Evolutionary conservation across 2,888 invertebrate species (phyloP), one percentile per base, ranked within the genome.

Genomic region (Standfussiana lucernea): DNA sequence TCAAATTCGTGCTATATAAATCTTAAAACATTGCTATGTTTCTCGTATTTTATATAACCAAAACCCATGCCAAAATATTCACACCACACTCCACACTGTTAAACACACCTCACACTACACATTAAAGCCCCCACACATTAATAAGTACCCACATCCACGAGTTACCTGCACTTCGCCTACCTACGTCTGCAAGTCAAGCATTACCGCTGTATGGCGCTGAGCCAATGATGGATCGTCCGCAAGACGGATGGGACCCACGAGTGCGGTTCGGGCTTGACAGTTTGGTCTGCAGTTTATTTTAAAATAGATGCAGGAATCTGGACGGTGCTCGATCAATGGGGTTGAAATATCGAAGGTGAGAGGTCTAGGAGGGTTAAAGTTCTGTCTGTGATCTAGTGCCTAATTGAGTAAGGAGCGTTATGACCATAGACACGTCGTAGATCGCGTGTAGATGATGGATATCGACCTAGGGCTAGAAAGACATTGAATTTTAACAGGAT

Each of bases 201-300:
- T 83, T 84, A 77, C 80, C 64, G 61, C 62, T 74, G 75, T 80
- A 53, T 83, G 80, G 83, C 84, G 71, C 72, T 72, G 73, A 77
- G 73, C 61, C 74, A 66, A 77, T 86, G 89, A 89, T 90, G 85
- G 89, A 90, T 89, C 75, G 83, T 71, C 61, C 61, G 53, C 80
- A 89, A 89, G 89, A 89, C 77, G 84, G 86, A 89, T 89, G 81
- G 83, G 69, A 69, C 85, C 81, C 83, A 77, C 42, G 81, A 75
- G 73, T 73, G 72, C 35, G 70, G 84, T 72, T 75, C 53, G 47
- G 32, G 47, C 69, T 72, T 77, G 84, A 76, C 84, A 80, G 65
- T 74, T 50, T 18, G 50, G 73, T 68, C 73, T 78, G 21, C 66
- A 72, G 72, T 75, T 84, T 75, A 84, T 77, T 84, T 84, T 77